Conservation (phyloP, 92 coral and sea anemone genomes). For the Heteractis magnifica region DNA sequence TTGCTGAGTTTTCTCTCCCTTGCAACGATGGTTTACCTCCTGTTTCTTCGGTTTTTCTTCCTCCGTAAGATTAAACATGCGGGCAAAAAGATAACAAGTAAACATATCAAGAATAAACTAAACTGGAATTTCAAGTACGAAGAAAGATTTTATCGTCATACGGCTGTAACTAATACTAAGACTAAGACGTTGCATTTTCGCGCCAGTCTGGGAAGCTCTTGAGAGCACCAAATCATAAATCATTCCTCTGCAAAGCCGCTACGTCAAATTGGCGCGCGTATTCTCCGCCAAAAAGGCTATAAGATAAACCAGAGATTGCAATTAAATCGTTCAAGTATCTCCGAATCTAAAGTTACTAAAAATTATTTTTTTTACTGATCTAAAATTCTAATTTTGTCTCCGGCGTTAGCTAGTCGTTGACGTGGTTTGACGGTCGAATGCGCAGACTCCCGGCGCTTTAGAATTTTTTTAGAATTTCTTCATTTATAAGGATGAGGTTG, state of each 20-base stretch:
- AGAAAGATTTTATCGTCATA: not conserved
- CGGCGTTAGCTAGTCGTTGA: not conserved
- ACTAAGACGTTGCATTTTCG: not conserved
- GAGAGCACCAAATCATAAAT: slow-evolving; percentile 58
- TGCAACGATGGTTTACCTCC: too few relatives aligned
- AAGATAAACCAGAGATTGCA: slow-evolving; percentile 24
- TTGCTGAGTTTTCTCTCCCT: too few relatives aligned
- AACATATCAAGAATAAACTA: not conserved
- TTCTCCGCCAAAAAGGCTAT: slow-evolving; percentile 20
- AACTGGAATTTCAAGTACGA: not conserved
- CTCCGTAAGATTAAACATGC: too few relatives aligned
- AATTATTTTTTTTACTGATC: not conserved
- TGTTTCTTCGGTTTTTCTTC: too few relatives aligned
- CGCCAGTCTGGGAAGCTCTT: slow-evolving; percentile 11
- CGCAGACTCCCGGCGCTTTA: too few relatives aligned
- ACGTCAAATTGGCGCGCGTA: slow-evolving; percentile 36
- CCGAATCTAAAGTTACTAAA: not conserved
- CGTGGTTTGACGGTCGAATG: too few relatives aligned
- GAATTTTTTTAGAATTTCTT: too few relatives aligned
- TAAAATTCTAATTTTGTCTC: not conserved
- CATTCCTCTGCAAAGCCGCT: slow-evolving; percentile 36
- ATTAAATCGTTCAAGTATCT: slow-evolving; percentile 1
- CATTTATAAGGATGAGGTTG: too few relatives aligned
- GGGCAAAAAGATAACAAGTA: not conserved
- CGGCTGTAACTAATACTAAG: not conserved